A percentile compares a stretch with the other conserved stretches of the same genome.
Evolutionary conservation across 2,888 invertebrate species (phyloP).

Genomic region (Branchipolynoe longqiensis): DNA sequence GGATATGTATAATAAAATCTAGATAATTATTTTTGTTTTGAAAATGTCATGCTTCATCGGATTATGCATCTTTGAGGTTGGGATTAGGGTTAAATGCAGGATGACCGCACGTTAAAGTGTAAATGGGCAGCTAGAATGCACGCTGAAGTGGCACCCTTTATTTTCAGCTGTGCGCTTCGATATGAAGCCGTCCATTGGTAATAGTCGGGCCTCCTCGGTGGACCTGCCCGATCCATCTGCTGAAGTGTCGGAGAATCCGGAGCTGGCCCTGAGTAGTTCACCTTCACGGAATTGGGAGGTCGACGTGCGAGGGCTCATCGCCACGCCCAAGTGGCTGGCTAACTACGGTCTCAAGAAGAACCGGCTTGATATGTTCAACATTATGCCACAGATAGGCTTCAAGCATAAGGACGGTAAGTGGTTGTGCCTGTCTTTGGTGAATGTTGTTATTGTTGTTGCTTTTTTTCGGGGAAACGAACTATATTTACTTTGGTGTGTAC

Average conservation of each 20-base stretch:
- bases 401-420: constrained; percentile 78
- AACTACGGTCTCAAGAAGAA: constrained; percentile 79
- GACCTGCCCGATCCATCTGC: not conserved
- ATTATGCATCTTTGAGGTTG: too few species aligned
- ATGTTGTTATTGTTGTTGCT: too few species aligned
- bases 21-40: too few species aligned
- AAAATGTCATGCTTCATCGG: too few species aligned
- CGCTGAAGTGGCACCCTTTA: too few species aligned
- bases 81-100: too few species aligned
- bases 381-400: constrained; percentile 80
- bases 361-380: constrained; percentile 75
- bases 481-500: too few species aligned
- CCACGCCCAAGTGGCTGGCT: constrained; percentile 79
- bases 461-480: too few species aligned
- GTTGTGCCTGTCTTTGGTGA: too few species aligned
- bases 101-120: constrained; percentile 21
- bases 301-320: constrained; percentile 76
- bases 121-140: too few species aligned
- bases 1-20: too few species aligned
- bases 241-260: constrained; percentile 45
- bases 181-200: constrained; percentile 63
- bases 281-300: constrained; percentile 75
- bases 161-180: constrained; percentile 74
- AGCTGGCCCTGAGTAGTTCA: constrained; percentile 20
- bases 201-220: constrained; percentile 2